These are phyloP conservation scores for Oenanthe oenanthe DNA, from an alignment of 2,113 vertebrate species.

Conservation along the genomic window DNA sequence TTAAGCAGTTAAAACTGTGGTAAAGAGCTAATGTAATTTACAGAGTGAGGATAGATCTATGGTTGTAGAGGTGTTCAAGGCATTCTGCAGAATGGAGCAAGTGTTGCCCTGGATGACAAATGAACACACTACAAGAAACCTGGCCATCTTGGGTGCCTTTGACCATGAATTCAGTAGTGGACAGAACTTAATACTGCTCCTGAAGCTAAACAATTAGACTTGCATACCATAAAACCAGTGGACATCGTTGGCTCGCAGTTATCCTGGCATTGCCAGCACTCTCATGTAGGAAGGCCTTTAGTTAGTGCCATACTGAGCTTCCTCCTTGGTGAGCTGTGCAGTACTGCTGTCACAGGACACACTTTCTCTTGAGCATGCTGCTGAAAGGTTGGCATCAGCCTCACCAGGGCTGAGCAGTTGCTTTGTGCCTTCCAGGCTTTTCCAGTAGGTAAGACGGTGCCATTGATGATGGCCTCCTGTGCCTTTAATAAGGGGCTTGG, in stretches of 20 bases:
- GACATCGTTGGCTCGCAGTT: accelerated
- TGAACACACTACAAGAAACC: neutral
- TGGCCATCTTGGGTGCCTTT: neutral
- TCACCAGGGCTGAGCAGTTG: neutral
- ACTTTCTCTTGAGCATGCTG: neutral
- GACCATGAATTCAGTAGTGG: neutral
- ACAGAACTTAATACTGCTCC: neutral
- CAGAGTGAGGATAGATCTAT: neutral
- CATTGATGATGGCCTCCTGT: accelerated
- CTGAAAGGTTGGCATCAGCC: neutral
- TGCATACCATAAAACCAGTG: neutral
- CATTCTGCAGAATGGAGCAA: accelerated
- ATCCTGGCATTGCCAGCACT: neutral
- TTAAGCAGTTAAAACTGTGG: neutral
- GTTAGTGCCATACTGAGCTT: neutral
- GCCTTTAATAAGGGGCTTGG: neutral
- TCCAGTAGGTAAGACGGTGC: neutral
- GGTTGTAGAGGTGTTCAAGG: neutral
- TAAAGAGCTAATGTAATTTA: neutral
- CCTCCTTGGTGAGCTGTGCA: neutral
- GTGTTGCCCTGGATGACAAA: neutral
- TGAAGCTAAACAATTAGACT: neutral
- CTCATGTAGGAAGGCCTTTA: accelerated
- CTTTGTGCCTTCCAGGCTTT: neutral
- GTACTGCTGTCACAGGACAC: neutral